Conservation (phyloP, 2,113 vertebrate species). For the Ophthalmolycus amberensis region DNA sequence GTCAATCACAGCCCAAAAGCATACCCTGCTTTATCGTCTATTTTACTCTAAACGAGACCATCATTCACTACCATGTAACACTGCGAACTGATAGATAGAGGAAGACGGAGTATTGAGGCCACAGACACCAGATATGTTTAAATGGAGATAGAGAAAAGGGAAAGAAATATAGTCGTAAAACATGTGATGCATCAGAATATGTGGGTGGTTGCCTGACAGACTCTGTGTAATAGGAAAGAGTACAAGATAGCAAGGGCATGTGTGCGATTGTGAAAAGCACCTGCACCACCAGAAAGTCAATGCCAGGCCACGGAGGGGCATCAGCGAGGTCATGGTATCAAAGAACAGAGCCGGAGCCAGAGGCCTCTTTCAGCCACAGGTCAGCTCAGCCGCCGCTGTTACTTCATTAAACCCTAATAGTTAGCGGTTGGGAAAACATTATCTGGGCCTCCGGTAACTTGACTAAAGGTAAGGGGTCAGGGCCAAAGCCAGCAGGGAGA, state of each 20-base stretch:
- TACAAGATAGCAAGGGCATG: constrained; percentile 19
- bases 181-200: constrained; percentile 3
- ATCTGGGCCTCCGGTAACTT: constrained; percentile 57
- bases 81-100: constrained; percentile 8
- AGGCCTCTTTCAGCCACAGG: constrained; percentile 55
- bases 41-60: too few species aligned
- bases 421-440: constrained; percentile 76
- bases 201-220: constrained; percentile 13
- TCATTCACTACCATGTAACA: not conserved
- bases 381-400: constrained; percentile 67
- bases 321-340: constrained; percentile 63
- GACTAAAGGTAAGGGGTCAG: constrained; percentile 65
- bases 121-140: not conserved
- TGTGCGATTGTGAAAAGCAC: constrained; percentile 47
- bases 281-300: constrained; percentile 53
- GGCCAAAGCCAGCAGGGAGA: constrained; percentile 38
- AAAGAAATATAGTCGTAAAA: constrained; percentile 15
- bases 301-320: constrained; percentile 47
- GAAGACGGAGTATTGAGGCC: not conserved
- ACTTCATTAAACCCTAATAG: constrained; percentile 79
- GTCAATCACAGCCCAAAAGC: not conserved
- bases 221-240: not conserved
- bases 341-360: constrained; percentile 52
- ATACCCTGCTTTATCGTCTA: not conserved
- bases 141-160: not conserved